Conservation (phyloP, 2,113 vertebrate species). For the Actenoides lindsayi region DNA sequence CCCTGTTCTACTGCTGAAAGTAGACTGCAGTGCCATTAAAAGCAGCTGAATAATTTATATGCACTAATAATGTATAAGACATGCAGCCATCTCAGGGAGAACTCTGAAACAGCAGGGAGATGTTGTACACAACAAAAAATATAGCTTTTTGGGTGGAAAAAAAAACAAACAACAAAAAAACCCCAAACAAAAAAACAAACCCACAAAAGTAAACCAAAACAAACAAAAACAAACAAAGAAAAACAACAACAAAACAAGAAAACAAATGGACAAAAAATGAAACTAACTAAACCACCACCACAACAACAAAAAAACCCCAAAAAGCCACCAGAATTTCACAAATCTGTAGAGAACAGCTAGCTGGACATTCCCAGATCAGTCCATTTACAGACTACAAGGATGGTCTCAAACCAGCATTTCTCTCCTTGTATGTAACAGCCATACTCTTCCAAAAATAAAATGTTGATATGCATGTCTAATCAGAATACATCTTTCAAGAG, state of each 20-base stretch:
- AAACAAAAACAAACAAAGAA: too few species aligned
- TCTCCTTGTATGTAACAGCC: neutral
- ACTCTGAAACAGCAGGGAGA: neutral
- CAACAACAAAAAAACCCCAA: neutral
- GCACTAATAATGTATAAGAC: neutral
- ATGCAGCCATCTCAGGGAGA: neutral
- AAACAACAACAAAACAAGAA: too few species aligned
- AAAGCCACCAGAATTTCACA: neutral
- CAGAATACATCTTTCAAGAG: neutral
- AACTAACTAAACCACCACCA: neutral
- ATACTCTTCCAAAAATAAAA: neutral
- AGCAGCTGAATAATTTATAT: constrained; percentile 16
- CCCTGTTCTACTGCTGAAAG: neutral
- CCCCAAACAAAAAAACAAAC: too few species aligned
- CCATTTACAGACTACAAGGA: neutral
- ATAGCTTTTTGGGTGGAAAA: neutral
- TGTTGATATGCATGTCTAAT: neutral
- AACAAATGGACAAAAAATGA: neutral
- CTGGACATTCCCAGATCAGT: neutral
- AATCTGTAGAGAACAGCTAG: neutral
- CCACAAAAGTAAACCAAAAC: neutral
- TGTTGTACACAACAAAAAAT: neutral
- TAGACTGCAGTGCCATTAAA: constrained; percentile 12
- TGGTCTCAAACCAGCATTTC: neutral
- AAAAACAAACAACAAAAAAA: too few species aligned